These are phyloP conservation scores for Altica lythri DNA, from an alignment of 2,888 invertebrate species.

Conservation along the genomic window DNA sequence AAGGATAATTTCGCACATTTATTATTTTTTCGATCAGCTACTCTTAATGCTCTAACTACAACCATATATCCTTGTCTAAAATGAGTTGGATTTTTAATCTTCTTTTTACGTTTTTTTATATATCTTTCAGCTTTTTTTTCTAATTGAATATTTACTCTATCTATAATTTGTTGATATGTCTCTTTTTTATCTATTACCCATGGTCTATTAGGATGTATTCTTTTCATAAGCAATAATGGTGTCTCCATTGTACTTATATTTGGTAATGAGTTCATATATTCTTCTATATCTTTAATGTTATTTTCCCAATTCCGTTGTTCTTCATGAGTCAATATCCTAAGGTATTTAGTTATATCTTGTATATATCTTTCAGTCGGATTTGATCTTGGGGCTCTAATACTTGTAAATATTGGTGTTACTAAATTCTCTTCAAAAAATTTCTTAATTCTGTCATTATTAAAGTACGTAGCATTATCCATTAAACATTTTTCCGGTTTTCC, in stretches of 20 bases:
- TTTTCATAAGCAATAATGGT: neutral
- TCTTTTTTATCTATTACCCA: neutral
- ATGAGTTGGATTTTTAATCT: neutral
- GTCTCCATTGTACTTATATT: neutral
- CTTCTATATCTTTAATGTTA: neutral
- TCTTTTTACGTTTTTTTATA: neutral
- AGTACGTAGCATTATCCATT: neutral
- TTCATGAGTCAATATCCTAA: neutral
- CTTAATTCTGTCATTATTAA: neutral
- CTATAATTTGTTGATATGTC: neutral
- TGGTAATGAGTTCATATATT: neutral
- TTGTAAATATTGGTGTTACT: neutral
- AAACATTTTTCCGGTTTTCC: neutral
- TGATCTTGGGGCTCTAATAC: too few species aligned
- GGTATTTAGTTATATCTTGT: neutral
- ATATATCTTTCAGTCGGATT: constrained; percentile 9
- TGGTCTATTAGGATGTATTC: neutral
- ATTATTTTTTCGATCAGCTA: neutral
- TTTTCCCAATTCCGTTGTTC: too few species aligned
- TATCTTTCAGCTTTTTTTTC: neutral
- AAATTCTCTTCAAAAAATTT: neutral
- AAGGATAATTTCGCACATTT: constrained; percentile 3
- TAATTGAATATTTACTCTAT: neutral
- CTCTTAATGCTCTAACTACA: neutral
- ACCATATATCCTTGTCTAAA: neutral